phyloP scores from a whole-genome alignment of 2,888 invertebrate genomes.

The Baccha elongata region DNA sequence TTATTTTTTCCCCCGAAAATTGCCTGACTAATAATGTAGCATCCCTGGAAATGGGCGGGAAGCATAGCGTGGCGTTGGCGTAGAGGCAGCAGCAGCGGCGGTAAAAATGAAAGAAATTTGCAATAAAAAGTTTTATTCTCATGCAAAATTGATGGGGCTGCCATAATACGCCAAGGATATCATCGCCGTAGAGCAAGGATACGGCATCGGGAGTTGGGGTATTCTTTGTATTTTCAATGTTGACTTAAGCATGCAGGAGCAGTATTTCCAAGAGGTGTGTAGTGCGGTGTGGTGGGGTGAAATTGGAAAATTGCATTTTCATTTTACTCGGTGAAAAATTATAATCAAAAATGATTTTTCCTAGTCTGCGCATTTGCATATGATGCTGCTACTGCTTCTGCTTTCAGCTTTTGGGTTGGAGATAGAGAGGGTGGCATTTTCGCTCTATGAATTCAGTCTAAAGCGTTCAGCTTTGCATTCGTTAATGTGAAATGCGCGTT shows the following conservation, averaged over 20 bases:
- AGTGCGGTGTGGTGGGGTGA: slow-evolving; percentile 10
- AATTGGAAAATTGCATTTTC: slow-evolving; percentile 74
- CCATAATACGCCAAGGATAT: slow-evolving; percentile 72
- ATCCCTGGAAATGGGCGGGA: slow-evolving; percentile 40
- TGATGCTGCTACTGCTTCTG: neutral
- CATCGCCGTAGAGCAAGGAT: slow-evolving; percentile 49
- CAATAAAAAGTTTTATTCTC: slow-evolving; percentile 74
- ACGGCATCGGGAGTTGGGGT: slow-evolving; percentile 35
- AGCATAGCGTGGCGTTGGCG: slow-evolving; percentile 13
- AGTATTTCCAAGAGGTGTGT: slow-evolving; percentile 9
- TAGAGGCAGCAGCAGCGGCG: slow-evolving; percentile 9
- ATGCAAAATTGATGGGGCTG: slow-evolving; percentile 72
- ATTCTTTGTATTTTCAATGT: slow-evolving; percentile 55
- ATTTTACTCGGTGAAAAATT: slow-evolving; percentile 71
- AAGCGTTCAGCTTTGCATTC: slow-evolving; percentile 73
- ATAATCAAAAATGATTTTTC: slow-evolving; percentile 74
- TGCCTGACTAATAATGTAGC: slow-evolving; percentile 73
- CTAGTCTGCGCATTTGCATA: slow-evolving; percentile 66
- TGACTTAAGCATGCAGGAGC: slow-evolving; percentile 12
- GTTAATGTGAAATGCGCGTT: slow-evolving; percentile 66
- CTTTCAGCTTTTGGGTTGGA: neutral
- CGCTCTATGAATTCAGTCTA: slow-evolving; percentile 30
- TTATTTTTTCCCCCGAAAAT: slow-evolving; percentile 73
- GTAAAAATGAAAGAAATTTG: slow-evolving; percentile 73
- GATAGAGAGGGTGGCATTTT: slow-evolving; percentile 14